Conservation (phyloP, 2,888 invertebrate species). For the Noctua janthe region DNA sequence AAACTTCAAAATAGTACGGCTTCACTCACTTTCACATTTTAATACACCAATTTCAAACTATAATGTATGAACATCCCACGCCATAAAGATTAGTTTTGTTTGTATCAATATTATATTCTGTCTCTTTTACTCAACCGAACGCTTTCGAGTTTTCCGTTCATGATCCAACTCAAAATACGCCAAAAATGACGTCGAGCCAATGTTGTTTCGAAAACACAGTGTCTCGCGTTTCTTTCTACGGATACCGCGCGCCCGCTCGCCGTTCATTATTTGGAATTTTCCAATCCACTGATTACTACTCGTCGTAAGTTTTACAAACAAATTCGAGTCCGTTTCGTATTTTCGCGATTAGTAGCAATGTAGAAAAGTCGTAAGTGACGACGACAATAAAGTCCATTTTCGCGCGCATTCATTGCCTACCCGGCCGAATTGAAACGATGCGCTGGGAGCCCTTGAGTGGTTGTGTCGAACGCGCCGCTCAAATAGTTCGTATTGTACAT, state of each 20-base stretch:
- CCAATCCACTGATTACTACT: slow-evolving; percentile 90
- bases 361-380: slow-evolving; percentile 86
- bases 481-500: slow-evolving; percentile 78
- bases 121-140: slow-evolving; percentile 87
- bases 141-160: slow-evolving; percentile 90
- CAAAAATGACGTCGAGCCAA: slow-evolving; percentile 90
- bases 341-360: slow-evolving; percentile 87
- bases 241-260: slow-evolving; percentile 85
- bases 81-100: slow-evolving; percentile 83
- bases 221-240: slow-evolving; percentile 87
- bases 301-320: slow-evolving; percentile 89
- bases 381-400: slow-evolving; percentile 80
- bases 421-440: slow-evolving; percentile 78
- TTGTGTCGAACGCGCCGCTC: slow-evolving; percentile 62
- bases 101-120: slow-evolving; percentile 71
- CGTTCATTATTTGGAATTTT: slow-evolving; percentile 91
- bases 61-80: slow-evolving; percentile 76
- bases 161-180: slow-evolving; percentile 90
- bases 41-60: slow-evolving; percentile 79
- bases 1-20: slow-evolving; percentile 90
- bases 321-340: slow-evolving; percentile 87
- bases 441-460: slow-evolving; percentile 57
- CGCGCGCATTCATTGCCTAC: slow-evolving; percentile 72
- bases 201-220: slow-evolving; percentile 90
- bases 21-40: slow-evolving; percentile 80